A percentile compares a stretch with the other conserved stretches of the same genome.
phyloP scores from a whole-genome alignment of 2,113 vertebrate species.

The Bolborhynchus lineola region DNA sequence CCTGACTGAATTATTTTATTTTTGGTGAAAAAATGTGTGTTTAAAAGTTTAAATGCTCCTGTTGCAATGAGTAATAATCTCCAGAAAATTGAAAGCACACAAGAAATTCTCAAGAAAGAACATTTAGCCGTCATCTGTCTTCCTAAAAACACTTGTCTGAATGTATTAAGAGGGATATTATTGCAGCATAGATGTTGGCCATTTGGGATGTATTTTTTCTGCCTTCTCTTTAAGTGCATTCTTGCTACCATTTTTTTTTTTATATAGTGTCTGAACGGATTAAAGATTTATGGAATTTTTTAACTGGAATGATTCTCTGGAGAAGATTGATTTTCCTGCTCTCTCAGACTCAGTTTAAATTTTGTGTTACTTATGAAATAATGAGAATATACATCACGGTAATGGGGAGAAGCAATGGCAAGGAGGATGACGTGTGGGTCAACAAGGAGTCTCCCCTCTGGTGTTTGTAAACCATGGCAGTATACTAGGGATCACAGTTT shows the following conservation, averaged over 20 bases:
- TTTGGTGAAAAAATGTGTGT: slow-evolving; percentile 25
- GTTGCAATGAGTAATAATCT: slow-evolving; percentile 56
- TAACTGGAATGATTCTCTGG: background rate
- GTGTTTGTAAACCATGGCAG: background rate
- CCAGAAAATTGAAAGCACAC: slow-evolving; percentile 44
- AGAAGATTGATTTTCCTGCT: background rate
- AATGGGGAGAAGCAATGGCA: background rate
- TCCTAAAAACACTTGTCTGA: slow-evolving; percentile 38
- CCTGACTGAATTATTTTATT: background rate
- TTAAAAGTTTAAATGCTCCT: slow-evolving; percentile 49
- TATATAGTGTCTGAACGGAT: background rate
- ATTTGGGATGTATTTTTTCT: slow-evolving; percentile 9
- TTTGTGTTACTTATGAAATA: slow-evolving; percentile 19
- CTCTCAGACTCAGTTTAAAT: slow-evolving; percentile 10
- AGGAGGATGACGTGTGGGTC: background rate
- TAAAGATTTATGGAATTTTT: background rate
- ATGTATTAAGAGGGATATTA: slow-evolving; percentile 21
- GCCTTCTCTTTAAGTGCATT: background rate
- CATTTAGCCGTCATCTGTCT: slow-evolving; percentile 47
- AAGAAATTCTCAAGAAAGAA: slow-evolving; percentile 49
- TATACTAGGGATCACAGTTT: background rate
- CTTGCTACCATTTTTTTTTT: background rate
- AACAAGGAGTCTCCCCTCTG: background rate
- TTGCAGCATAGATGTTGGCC: background rate
- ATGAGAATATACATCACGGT: background rate